A percentile compares a stretch with the other conserved stretches of the same genome.
Conservation (phyloP, 2,797 vertebrate genomes). For the Thalassophryne amazonica region DNA sequence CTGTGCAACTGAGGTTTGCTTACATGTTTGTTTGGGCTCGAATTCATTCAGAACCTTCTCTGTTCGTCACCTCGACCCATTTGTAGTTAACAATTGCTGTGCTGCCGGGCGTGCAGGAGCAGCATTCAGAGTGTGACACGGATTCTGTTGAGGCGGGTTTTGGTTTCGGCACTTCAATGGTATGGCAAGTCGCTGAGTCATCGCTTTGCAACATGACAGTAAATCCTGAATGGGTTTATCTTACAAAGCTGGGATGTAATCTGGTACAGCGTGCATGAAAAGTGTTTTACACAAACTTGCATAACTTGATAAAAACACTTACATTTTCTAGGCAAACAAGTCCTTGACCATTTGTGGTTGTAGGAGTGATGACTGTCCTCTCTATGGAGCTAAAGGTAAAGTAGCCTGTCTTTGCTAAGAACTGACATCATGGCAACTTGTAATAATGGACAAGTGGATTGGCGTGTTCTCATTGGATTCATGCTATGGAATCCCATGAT, state of each 20-base stretch:
- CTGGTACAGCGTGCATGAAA: constrained; percentile 7
- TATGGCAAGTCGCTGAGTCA: constrained; percentile 11
- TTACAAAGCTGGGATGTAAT: neutral
- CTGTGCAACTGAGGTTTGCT: constrained; percentile 36
- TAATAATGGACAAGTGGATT: too few relatives aligned
- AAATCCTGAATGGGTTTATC: neutral
- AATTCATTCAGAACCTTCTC: constrained; percentile 23
- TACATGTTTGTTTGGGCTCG: constrained; percentile 55
- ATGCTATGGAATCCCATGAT: too few relatives aligned
- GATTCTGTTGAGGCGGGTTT: constrained; percentile 1
- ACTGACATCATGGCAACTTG: too few relatives aligned
- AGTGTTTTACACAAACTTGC: constrained; percentile 12
- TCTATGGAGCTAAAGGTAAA: too few relatives aligned
- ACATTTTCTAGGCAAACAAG: too few relatives aligned
- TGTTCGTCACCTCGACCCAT: constrained; percentile 22
- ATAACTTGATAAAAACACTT: too few relatives aligned
- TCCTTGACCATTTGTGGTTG: too few relatives aligned
- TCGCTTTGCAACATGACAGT: neutral
- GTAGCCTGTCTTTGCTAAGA: too few relatives aligned
- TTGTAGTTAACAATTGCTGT: constrained; percentile 14
- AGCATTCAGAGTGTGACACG: constrained; percentile 10
- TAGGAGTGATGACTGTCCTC: too few relatives aligned
- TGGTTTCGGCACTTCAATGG: neutral
- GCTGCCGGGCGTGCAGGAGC: constrained; percentile 3
- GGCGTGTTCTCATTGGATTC: too few relatives aligned